Base-by-base conservation (phyloP, 1,140 invertebrate genomes). In the Temnothorax longispinosus region DNA sequence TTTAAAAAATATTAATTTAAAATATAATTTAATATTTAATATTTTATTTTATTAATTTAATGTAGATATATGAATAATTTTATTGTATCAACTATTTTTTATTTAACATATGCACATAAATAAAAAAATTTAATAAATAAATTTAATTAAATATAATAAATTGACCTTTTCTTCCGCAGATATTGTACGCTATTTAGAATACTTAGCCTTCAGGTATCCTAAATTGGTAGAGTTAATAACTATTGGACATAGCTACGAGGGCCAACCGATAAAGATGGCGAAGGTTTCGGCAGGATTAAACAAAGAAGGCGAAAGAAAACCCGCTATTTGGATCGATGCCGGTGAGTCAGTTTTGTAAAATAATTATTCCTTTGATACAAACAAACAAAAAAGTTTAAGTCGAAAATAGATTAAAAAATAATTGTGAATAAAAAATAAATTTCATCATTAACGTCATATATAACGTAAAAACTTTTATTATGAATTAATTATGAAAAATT, bases 171-270 rank as follows among this genome's bases (percentile, higher is more conserved):
- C 77, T 80, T 90, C 74, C 87, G 13, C 94, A 92, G 97, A 98
- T 91, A 97, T 98, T 56, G 93, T 97, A 85, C 96, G 95, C n/a
- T 98, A 97, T 92, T 93, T 98, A 87, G 97, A 98, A 89, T 97
- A 97, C 91, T 94, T 98, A 87, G 96, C 97, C 1, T 94, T 96
- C 87, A 97, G 96, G 0, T 98, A 98, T 94, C 97, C 97, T 0
- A 95, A 96, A 58, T 93, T 98, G 50, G 96, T 97, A 21, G 97
- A 96, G 35, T 94, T 98, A 0, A 95, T 96, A 80, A 96, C 96
- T 0, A 98, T 98, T 75, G 98, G 98, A 7, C 96, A 96, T 86
- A 98, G 98, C 27, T 96, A 96, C 72, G 97, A 98, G 95, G 97
- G 97, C 60, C 95, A 97, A 64, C 96, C 97, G 2, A 94, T 98